These are phyloP conservation scores for Stomatorhinus walkeri DNA, from an alignment of 2,797 vertebrate species.

Conservation along the genomic window DNA sequence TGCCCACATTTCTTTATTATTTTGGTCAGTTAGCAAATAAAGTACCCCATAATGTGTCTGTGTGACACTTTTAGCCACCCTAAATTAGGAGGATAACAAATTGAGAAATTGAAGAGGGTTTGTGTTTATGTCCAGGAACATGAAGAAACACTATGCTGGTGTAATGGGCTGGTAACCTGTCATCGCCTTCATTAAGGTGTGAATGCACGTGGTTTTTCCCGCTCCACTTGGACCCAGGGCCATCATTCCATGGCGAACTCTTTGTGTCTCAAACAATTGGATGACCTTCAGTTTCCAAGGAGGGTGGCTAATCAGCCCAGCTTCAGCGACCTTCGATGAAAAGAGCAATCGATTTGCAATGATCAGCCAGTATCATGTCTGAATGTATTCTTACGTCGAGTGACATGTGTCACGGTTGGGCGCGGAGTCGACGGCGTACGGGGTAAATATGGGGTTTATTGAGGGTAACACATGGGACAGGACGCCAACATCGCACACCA, in stretches of 20 bases:
- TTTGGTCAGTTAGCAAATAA: not conserved
- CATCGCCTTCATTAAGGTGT: conserved; percentile 88
- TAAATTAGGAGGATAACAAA: not conserved
- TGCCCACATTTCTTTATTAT: not conserved
- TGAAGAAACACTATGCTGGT: not conserved
- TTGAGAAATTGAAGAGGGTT: not conserved
- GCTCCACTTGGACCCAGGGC: conserved; percentile 87
- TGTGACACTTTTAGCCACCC: not conserved
- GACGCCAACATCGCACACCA: too few relatives aligned
- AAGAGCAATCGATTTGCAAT: not conserved
- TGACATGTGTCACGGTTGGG: not conserved
- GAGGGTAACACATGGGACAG: too few relatives aligned
- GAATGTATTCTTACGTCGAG: not conserved
- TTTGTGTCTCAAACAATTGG: conserved; percentile 89
- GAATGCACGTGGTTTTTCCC: conserved; percentile 87
- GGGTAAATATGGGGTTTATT: too few relatives aligned
- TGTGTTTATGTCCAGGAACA: not conserved
- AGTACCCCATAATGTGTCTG: not conserved
- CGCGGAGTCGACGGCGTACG: too few relatives aligned
- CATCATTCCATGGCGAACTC: conserved; percentile 94
- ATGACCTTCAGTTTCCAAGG: conserved; percentile 94
- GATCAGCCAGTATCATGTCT: not conserved
- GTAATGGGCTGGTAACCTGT: conserved; percentile 59
- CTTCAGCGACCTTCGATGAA: conserved; percentile 66
- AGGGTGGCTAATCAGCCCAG: conserved; percentile 81